Base-by-base conservation (phyloP, 2,113 vertebrate genomes). In the Ascaphus truei region DNA sequence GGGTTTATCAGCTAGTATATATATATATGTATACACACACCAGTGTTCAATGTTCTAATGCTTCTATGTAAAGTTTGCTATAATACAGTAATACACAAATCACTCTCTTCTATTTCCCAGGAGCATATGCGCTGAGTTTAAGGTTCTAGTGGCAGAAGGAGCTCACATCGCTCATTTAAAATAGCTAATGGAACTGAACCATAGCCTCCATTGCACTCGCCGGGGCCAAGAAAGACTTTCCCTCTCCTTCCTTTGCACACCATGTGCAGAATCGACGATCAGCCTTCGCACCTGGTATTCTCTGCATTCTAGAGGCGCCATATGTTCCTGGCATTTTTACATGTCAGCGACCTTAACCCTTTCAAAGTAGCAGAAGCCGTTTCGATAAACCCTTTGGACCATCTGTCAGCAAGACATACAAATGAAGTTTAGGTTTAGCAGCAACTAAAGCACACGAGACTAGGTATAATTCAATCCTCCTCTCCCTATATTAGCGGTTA, bases 291-390 rank as follows among this genome's bases (percentile, higher is more conserved):
- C 65, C 65, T 68, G 65, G 37, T 57, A 16, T 39, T 48, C 23
- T 13, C 51, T 56, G 43, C n/a, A 48, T 37, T 59, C 18, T 10
- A 36, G 23, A 27, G 11, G 7, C 34, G 45, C 53, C 66, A 68
- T 59, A 59, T 48, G 55, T 33, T 30, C 13, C 2, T 12, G 23
- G 31, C 30, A 33, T 15, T 36, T 7, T 50, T 36, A 43, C 43
- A 29, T 59, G 55, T 50, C 31, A 68, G 29, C 29, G 53, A 68
- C 43, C 41, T 68, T 68, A 58, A 68, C 55, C 31, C 66, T 11
- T 68, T 58, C 31, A 51, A 27, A 36, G 6, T 27, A 37, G n/a
- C 11, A 68, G 7, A 13, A 25, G 39, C 30, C 8, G 20, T 31
- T 59, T 58, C n/a, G 22, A 57, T 47, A 60, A 51, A 50, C 13